These are phyloP conservation scores for Sinonovacula constricta DNA, from an alignment of 1,140 invertebrate genomes.

Conservation along the genomic window DNA sequence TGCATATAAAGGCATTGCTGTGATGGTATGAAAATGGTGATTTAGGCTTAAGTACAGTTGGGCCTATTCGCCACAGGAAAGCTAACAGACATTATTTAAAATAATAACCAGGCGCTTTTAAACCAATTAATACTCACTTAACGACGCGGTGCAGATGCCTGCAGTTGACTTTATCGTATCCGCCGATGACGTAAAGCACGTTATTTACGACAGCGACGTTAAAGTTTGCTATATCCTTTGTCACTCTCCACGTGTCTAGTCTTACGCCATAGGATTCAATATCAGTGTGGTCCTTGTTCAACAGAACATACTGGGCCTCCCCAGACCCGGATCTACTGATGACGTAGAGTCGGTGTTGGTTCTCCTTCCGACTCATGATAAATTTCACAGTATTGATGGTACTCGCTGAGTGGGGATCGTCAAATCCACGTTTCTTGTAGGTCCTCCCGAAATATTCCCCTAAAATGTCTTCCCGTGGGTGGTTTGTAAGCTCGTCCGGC, in stretches of 20 bases:
- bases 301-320: conserved; percentile 60
- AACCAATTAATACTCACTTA: too few relatives aligned
- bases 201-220: conserved; percentile 61
- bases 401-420: neutral
- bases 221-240: conserved; percentile 59
- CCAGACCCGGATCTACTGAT: conserved; percentile 63
- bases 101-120: too few relatives aligned
- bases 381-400: neutral
- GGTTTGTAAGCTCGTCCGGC: too few relatives aligned
- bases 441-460: too few relatives aligned
- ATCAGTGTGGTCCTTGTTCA: conserved; percentile 43
- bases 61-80: too few relatives aligned
- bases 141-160: conserved; percentile 55
- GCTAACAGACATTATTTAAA: too few relatives aligned
- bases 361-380: conserved; percentile 24
- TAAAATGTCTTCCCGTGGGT: too few relatives aligned
- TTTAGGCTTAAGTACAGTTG: too few relatives aligned
- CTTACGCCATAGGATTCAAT: conserved; percentile 55
- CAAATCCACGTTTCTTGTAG: neutral
- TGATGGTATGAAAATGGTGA: too few relatives aligned
- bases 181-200: conserved; percentile 63
- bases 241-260: conserved; percentile 57
- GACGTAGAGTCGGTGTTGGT: conserved; percentile 62
- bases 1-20: too few relatives aligned
- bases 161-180: conserved; percentile 56